Evolutionary conservation across 37 sponge, comb jelly and placozoan genomes (phyloP).

Genomic region (Halichondria panicea): DNA sequence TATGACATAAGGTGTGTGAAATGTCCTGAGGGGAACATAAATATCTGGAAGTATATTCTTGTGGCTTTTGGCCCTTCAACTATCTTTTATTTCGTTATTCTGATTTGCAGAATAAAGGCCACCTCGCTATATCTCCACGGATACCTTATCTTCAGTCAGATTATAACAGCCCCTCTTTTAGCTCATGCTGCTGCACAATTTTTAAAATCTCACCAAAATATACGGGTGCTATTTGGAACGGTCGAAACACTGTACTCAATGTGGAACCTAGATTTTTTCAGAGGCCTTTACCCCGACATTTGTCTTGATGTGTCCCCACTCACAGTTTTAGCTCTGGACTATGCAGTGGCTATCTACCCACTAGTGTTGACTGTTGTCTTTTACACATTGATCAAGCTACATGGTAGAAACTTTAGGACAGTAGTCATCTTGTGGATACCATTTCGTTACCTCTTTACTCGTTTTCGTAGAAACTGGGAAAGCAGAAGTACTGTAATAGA

Average conservation of each 20-base stretch:
- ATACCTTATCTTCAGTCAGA: slow-evolving; percentile 58
- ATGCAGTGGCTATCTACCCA: slow-evolving; percentile 12
- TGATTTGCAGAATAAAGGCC: slow-evolving; percentile 47
- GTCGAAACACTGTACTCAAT: background rate
- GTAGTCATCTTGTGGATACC: slow-evolving; percentile 6
- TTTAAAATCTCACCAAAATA: background rate
- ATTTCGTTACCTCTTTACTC: background rate
- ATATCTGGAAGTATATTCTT: slow-evolving; percentile 4
- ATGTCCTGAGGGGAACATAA: background rate
- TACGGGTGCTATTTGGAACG: background rate
- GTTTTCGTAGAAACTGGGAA: slow-evolving; percentile 21
- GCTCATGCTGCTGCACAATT: background rate
- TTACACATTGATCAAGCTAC: background rate
- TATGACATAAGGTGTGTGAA: slow-evolving; percentile 14
- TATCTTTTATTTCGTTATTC: slow-evolving; percentile 36
- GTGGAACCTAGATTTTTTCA: slow-evolving; percentile 39
- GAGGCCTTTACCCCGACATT: background rate
- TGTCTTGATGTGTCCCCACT: slow-evolving; percentile 5
- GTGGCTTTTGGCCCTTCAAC: slow-evolving; percentile 47
- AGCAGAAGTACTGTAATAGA: slow-evolving; percentile 32
- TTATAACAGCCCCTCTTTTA: slow-evolving; percentile 1
- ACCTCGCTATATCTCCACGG: slow-evolving; percentile 44
- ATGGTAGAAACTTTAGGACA: background rate
- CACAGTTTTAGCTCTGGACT: slow-evolving; percentile 5
- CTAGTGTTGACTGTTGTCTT: background rate